phyloP scores from a whole-genome alignment of 2,113 vertebrate genomes.

The Danionella cerebrum region DNA sequence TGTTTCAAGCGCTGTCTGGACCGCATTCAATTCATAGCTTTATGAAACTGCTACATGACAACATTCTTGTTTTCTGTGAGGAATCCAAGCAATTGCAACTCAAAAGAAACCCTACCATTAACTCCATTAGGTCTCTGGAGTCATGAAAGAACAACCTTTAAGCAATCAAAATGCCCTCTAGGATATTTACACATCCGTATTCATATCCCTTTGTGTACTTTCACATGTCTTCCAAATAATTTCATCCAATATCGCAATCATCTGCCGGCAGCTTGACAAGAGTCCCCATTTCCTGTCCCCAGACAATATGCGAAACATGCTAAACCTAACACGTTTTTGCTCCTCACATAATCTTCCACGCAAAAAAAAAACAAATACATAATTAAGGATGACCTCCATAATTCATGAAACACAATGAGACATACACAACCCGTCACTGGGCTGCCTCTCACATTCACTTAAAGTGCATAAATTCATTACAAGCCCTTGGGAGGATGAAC shows the following conservation, averaged over 20 bases:
- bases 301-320: slow-evolving; percentile 33
- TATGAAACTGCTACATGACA: not conserved
- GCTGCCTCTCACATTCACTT: slow-evolving; percentile 35
- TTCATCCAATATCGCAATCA: slow-evolving; percentile 19
- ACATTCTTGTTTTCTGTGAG: not conserved
- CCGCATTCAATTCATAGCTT: not conserved
- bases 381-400: slow-evolving; percentile 42
- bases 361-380: slow-evolving; percentile 47
- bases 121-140: not conserved
- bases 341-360: slow-evolving; percentile 26
- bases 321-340: slow-evolving; percentile 37
- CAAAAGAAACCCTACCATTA: not conserved
- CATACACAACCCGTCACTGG: slow-evolving; percentile 4
- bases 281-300: not conserved
- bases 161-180: not conserved
- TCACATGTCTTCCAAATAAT: slow-evolving; percentile 2
- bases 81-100: not conserved
- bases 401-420: slow-evolving; percentile 51
- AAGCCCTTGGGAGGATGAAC: not conserved
- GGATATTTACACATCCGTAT: not conserved
- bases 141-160: not conserved
- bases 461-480: slow-evolving; percentile 37
- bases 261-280: slow-evolving; percentile 22
- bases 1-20: not conserved
- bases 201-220: not conserved